A percentile compares a stretch with the other conserved stretches of the same genome.
phyloP scores from a whole-genome alignment of 2,113 vertebrate species.

The Passer domesticus region DNA sequence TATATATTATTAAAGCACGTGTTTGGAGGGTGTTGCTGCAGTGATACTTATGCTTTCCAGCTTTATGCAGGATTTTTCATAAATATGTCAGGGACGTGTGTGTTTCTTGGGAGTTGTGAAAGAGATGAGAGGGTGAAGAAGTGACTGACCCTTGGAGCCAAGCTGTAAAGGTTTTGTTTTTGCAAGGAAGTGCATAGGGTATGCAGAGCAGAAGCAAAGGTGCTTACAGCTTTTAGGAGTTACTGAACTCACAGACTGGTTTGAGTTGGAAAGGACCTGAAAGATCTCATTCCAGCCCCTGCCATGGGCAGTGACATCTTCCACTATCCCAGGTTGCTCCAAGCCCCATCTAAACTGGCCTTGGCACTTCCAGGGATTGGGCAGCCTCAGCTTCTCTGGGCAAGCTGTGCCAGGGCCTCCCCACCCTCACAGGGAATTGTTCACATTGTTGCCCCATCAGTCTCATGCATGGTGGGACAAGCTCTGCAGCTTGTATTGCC shows the following conservation, averaged over 20 bases:
- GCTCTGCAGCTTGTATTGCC: neutral
- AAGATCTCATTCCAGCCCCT: neutral
- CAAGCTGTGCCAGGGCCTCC: neutral
- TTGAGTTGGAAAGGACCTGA: neutral
- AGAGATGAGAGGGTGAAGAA: neutral
- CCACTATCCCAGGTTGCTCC: accelerated
- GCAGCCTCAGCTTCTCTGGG: neutral
- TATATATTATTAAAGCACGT: neutral
- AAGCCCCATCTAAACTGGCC: accelerated
- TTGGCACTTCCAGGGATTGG: neutral
- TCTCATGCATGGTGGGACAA: neutral
- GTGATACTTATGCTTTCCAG: neutral
- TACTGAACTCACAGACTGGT: neutral
- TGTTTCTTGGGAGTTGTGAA: neutral
- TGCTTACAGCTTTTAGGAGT: neutral
- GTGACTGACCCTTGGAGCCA: neutral
- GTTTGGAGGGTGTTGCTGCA: neutral
- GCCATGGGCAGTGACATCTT: neutral
- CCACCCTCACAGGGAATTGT: neutral
- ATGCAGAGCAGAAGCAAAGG: neutral
- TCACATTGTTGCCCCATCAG: neutral
- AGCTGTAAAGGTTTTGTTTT: neutral
- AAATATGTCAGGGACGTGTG: neutral
- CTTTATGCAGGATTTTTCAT: neutral
- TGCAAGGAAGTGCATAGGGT: neutral